A percentile compares a stretch with the other conserved stretches of the same genome.
phyloP scores from a whole-genome alignment of 2,113 vertebrate species.

The Tretioscincus oriximinensis region DNA sequence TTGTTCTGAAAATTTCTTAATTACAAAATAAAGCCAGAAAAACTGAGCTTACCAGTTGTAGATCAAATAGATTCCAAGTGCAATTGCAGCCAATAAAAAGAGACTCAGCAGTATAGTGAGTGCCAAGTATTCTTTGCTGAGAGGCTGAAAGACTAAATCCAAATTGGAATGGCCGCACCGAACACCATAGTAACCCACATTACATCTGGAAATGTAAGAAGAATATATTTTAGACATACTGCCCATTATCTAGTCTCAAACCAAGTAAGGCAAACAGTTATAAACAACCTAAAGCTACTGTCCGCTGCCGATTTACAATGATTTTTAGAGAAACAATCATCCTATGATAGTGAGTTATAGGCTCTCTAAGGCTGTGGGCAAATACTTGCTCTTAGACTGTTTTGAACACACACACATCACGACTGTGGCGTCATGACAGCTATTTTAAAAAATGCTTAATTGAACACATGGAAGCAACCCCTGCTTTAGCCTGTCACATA shows the following conservation, averaged over 20 bases:
- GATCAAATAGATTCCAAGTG: constrained; percentile 65
- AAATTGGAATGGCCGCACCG: constrained; percentile 70
- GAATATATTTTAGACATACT: not conserved
- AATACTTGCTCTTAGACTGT: too few relatives aligned
- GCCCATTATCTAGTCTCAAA: not conserved
- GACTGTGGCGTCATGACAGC: too few relatives aligned
- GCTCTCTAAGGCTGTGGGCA: not conserved
- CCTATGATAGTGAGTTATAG: not conserved
- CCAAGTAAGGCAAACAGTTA: not conserved
- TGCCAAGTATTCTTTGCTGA: constrained; percentile 73
- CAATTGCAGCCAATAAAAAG: constrained; percentile 50
- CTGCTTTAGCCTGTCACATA: too few relatives aligned
- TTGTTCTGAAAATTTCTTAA: not conserved
- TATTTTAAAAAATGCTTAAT: too few relatives aligned
- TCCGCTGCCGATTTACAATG: not conserved
- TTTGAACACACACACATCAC: too few relatives aligned
- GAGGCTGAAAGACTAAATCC: constrained; percentile 58
- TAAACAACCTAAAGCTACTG: not conserved
- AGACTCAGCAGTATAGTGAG: constrained; percentile 63
- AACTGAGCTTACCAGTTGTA: constrained; percentile 69
- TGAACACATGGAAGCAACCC: too few relatives aligned
- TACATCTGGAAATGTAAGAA: constrained; percentile 57
- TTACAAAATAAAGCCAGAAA: not conserved
- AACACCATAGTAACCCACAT: constrained; percentile 68
- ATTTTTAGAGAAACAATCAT: not conserved